These are phyloP conservation scores for Danaus plexippus DNA, from an alignment of 1,140 invertebrate genomes.

Conservation along the genomic window DNA sequence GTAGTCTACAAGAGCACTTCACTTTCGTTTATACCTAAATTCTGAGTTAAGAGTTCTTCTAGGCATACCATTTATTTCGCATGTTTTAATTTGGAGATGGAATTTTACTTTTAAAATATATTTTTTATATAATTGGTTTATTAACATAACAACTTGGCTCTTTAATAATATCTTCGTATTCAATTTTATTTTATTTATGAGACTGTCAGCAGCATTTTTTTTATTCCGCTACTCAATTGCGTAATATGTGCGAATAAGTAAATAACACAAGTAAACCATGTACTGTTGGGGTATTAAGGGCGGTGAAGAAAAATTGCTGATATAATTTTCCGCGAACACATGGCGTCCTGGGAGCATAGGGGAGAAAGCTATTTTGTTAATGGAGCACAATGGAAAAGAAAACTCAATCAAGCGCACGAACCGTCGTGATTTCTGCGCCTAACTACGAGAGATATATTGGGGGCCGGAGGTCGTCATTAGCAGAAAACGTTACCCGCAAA, in stretches of 20 bases:
- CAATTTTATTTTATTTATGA: too few relatives aligned
- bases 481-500: constrained; percentile 37
- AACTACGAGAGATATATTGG: constrained; percentile 62
- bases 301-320: constrained; percentile 46
- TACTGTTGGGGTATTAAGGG: constrained; percentile 15
- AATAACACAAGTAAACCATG: constrained; percentile 5
- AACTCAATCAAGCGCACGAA: constrained; percentile 65
- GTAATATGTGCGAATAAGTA: not conserved
- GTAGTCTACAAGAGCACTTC: constrained; percentile 51
- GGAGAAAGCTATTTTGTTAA: constrained; percentile 65
- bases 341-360: constrained; percentile 41
- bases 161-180: too few relatives aligned
- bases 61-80: not conserved
- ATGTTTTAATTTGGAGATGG: constrained; percentile 1
- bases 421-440: constrained; percentile 62
- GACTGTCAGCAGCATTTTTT: not conserved
- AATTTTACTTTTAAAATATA: not conserved
- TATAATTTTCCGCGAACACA: constrained; percentile 60
- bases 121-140: too few relatives aligned
- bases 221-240: not conserved
- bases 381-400: constrained; percentile 66
- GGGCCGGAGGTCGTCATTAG: constrained; percentile 52
- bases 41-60: constrained; percentile 26
- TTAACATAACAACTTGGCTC: too few relatives aligned
- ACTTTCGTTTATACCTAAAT: constrained; percentile 31